These are phyloP conservation scores for Neomonachus schauinslandi DNA, from an alignment of 2,113 vertebrate species.

Conservation along the genomic window DNA sequence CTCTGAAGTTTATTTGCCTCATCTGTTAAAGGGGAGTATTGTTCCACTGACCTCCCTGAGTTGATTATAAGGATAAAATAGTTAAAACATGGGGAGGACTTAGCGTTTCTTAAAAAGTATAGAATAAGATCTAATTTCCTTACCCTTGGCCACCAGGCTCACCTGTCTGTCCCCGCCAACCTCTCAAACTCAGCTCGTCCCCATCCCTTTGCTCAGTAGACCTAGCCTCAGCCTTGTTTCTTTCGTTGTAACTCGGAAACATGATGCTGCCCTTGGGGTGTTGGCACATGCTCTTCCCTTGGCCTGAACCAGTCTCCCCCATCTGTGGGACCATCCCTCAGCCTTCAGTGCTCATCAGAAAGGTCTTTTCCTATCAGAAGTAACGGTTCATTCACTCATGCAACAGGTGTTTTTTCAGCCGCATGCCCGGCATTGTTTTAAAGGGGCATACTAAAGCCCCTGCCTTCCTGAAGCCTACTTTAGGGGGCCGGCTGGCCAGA, in stretches of 20 bases:
- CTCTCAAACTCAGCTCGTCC: neutral
- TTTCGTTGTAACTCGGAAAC: neutral
- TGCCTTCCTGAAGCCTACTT: neutral
- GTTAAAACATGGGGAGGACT: neutral
- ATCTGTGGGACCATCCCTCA: neutral
- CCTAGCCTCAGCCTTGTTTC: neutral
- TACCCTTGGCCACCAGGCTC: no score
- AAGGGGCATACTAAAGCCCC: neutral
- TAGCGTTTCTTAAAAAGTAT: neutral
- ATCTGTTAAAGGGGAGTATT: neutral
- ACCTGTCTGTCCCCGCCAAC: neutral
- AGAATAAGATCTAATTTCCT: neutral
- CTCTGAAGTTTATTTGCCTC: neutral
- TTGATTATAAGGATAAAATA: neutral
- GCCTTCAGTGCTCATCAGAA: neutral
- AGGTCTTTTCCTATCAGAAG: neutral
- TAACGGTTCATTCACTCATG: neutral
- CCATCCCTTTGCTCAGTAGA: accelerated
- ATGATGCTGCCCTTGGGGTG: neutral
- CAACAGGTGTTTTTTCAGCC: neutral
- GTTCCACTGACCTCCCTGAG: neutral
- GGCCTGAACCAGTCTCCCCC: neutral
- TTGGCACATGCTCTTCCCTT: neutral
- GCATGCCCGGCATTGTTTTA: neutral
- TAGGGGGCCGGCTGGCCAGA: neutral